Conservation (phyloP, 2,113 vertebrate genomes). For the Argyrosomus japonicus region DNA sequence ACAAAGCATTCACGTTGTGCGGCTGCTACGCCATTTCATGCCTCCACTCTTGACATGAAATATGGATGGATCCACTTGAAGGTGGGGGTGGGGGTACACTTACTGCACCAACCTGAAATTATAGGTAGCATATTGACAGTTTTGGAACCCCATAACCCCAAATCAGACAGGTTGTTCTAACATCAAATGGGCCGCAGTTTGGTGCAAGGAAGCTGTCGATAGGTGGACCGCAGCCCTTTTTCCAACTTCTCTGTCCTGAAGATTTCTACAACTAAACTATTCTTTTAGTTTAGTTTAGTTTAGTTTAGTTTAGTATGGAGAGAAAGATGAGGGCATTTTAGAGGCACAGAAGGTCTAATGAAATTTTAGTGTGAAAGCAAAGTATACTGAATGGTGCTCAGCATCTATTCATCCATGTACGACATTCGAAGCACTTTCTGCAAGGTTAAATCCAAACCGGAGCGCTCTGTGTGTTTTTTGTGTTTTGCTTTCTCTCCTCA, state of each 20-base stretch:
- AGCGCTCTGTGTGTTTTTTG: not conserved
- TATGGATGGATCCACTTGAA: too few species aligned
- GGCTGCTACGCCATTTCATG: not conserved
- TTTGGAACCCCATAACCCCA: too few species aligned
- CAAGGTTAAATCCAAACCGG: not conserved
- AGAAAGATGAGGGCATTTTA: not conserved
- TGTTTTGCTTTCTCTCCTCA: slow-evolving; percentile 3
- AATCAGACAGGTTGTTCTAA: too few species aligned
- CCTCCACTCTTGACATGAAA: not conserved
- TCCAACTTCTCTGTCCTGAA: not conserved
- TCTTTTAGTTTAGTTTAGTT: too few species aligned
- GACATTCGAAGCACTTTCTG: not conserved
- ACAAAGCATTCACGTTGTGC: not conserved
- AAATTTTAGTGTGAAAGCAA: not conserved
- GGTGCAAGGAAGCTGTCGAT: too few species aligned
- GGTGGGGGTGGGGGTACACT: too few species aligned
- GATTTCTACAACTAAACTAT: not conserved
- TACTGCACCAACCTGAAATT: too few species aligned
- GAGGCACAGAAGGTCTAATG: not conserved
- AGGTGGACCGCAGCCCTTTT: not conserved
- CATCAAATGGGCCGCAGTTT: too few species aligned
- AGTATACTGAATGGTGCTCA: not conserved
- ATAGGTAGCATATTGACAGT: too few species aligned
- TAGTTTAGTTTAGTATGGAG: too few species aligned
- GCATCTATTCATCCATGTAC: not conserved